Percentiles rank a stretch among this genome's conserved stretches.
These are phyloP conservation scores for Ceratotherium simum DNA, from an alignment of 2,113 vertebrate species.

Conservation along the genomic window DNA sequence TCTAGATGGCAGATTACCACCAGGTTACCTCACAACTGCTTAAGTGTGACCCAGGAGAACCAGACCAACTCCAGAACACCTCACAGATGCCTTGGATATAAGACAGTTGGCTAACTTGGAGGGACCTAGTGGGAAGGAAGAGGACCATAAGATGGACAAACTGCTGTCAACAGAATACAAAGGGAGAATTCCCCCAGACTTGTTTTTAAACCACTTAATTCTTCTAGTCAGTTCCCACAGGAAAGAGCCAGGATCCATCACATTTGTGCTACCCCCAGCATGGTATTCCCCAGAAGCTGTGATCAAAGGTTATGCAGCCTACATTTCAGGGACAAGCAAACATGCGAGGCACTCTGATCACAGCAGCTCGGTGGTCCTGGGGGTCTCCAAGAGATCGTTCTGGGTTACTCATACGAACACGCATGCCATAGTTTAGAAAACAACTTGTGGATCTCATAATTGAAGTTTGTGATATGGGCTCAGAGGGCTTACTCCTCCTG, in stretches of 20 bases:
- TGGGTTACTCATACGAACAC: neutral
- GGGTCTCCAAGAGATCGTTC: neutral
- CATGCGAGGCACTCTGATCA: neutral
- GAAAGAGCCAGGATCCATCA: neutral
- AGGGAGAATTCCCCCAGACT: neutral
- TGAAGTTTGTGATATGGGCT: fast-evolving
- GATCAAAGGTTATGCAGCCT: neutral
- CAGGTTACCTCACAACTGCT: neutral
- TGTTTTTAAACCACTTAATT: neutral
- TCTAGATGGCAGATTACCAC: neutral
- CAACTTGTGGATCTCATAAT: fast-evolving
- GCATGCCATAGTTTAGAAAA: neutral
- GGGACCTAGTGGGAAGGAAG: neutral
- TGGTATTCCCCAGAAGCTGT: neutral
- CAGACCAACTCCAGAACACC: neutral
- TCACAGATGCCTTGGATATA: neutral
- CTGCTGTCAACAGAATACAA: neutral
- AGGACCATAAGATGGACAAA: neutral
- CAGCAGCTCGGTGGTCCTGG: neutral
- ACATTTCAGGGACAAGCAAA: neutral
- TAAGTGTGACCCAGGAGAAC: neutral
- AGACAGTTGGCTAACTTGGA: neutral
- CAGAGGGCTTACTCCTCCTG: fast-evolving
- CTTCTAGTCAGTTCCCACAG: neutral
- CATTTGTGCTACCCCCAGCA: too few relatives aligned